phyloP scores from a whole-genome alignment of 2,113 vertebrate genomes.

The Ibidorhyncha struthersii region DNA sequence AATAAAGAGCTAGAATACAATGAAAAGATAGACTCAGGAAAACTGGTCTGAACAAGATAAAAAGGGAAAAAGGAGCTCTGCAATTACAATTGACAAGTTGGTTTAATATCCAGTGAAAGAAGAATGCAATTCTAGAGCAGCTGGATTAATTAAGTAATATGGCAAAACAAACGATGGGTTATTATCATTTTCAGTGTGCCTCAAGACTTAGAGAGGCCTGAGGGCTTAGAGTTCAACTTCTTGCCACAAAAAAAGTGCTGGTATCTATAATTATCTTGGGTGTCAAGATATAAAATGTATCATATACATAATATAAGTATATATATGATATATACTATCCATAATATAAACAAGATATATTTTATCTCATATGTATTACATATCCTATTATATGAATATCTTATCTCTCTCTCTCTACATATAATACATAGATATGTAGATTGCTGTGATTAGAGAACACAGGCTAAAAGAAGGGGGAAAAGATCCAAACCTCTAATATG shows the following conservation, averaged over 20 bases:
- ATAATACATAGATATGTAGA: neutral
- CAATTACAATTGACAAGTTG: constrained; percentile 73
- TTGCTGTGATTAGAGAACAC: constrained; percentile 11
- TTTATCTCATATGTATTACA: neutral
- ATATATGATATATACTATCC: neutral
- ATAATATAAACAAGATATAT: neutral
- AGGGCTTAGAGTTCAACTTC: constrained; percentile 57
- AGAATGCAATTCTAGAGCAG: constrained; percentile 20
- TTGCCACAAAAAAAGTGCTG: neutral
- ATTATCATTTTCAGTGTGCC: constrained; percentile 38
- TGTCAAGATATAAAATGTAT: neutral
- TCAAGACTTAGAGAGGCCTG: neutral
- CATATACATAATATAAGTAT: neutral
- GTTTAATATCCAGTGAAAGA: constrained; percentile 73
- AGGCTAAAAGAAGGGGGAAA: neutral
- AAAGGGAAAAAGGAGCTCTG: constrained; percentile 5
- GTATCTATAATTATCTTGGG: constrained; percentile 31
- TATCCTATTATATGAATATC: neutral
- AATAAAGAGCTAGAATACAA: neutral
- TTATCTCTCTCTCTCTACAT: neutral
- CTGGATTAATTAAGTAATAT: constrained; percentile 72
- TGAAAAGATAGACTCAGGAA: neutral
- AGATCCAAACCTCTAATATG: constrained; percentile 5
- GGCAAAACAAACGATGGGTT: constrained; percentile 14
- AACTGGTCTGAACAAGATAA: neutral